Percentiles rank a stretch among this genome's conserved stretches.
phyloP scores from a whole-genome alignment of 2,888 invertebrate genomes.

The Dicyrtomina minuta region DNA sequence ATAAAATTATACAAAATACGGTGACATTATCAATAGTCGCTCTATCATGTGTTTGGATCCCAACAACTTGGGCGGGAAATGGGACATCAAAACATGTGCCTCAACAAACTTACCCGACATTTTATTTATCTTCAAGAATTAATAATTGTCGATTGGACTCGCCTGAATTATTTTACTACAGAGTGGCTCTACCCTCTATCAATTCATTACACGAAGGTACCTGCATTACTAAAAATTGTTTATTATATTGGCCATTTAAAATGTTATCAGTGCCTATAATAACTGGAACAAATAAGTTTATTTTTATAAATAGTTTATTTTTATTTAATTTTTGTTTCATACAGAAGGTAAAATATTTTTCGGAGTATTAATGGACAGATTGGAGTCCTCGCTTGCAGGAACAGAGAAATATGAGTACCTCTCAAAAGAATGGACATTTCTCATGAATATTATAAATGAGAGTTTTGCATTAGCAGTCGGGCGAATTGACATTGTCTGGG shows the following conservation, averaged over 20 bases:
- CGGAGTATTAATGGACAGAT: slow-evolving; percentile 45
- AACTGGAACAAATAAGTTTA: not conserved
- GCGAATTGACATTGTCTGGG: slow-evolving; percentile 38
- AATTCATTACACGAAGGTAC: slow-evolving; percentile 31
- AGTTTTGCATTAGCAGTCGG: slow-evolving; percentile 38
- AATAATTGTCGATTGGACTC: slow-evolving; percentile 33
- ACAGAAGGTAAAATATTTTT: slow-evolving; percentile 45
- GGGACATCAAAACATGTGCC: too few species aligned
- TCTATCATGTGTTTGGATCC: not conserved
- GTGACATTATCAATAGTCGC: not conserved
- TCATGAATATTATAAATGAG: slow-evolving; percentile 36
- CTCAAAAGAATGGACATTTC: slow-evolving; percentile 39
- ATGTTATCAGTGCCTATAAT: not conserved
- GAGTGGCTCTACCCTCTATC: slow-evolving; percentile 34
- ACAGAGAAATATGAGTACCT: slow-evolving; percentile 31
- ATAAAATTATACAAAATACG: not conserved
- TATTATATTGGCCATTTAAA: not conserved
- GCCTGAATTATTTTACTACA: slow-evolving; percentile 41
- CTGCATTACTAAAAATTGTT: not conserved
- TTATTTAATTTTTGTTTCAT: not conserved
- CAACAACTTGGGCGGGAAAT: not conserved
- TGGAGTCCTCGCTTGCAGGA: slow-evolving; percentile 33
- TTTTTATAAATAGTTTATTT: not conserved
- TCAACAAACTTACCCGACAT: too few species aligned
- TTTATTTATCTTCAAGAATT: slow-evolving; percentile 5